Evolutionary conservation across 2,797 vertebrate genomes (phyloP).

Genomic region (Antennarius maculatus): DNA sequence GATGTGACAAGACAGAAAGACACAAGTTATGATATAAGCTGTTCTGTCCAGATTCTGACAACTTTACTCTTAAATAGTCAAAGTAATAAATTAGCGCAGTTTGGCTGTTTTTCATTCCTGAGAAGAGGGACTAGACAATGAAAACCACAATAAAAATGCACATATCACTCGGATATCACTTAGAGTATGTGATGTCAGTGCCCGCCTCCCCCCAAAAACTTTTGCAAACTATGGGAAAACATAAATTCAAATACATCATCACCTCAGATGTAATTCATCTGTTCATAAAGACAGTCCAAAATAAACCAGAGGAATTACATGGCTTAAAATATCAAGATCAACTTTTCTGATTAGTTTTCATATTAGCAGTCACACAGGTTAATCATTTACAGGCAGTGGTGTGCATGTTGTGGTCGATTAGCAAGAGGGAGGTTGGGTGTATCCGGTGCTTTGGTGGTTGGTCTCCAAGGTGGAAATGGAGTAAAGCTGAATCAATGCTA

Average conservation of each 20-base stretch:
- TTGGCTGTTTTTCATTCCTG: constrained; percentile 58
- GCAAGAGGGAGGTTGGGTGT: constrained; percentile 46
- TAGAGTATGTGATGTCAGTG: constrained; percentile 29
- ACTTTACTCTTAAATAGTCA: constrained; percentile 77
- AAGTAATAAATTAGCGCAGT: constrained; percentile 77
- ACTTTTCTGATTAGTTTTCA: constrained; percentile 31
- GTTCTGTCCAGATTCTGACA: constrained; percentile 63
- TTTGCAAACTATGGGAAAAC: constrained; percentile 53
- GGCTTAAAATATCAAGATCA: constrained; percentile 21
- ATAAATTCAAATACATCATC: constrained; percentile 40
- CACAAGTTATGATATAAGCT: constrained; percentile 59
- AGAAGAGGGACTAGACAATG: constrained; percentile 28
- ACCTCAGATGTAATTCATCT: constrained; percentile 14
- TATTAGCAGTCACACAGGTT: constrained; percentile 45
- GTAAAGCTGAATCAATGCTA: constrained; percentile 81
- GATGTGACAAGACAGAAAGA: constrained; percentile 64
- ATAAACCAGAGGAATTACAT: constrained; percentile 4
- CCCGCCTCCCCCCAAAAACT: neutral
- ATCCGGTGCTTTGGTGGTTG: constrained; percentile 53
- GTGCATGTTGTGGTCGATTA: constrained; percentile 52
- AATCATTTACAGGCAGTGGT: constrained; percentile 73
- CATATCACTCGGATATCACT: constrained; percentile 18
- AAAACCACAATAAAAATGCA: constrained; percentile 30
- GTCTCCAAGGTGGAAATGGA: constrained; percentile 78
- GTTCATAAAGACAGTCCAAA: neutral